Conservation (phyloP, 2,113 vertebrate genomes). For the Manacus vitellinus region DNA sequence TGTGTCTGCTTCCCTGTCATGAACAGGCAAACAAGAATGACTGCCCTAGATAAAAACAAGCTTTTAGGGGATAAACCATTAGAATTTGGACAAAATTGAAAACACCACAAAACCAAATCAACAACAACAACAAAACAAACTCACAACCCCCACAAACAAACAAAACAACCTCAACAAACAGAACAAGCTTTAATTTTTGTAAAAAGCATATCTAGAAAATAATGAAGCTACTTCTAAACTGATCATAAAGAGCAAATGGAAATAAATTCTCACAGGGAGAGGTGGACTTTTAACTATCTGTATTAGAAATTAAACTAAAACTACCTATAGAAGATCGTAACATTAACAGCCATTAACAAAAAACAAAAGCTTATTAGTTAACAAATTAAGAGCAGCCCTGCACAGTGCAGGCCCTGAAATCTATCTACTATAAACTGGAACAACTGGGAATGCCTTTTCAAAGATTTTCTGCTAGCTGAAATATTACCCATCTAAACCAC, state of each 20-base stretch:
- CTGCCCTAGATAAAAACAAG: neutral
- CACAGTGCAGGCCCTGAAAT: neutral
- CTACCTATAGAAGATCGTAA: neutral
- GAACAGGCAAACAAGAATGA: neutral
- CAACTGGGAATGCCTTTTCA: neutral
- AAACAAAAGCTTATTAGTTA: neutral
- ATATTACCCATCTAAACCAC: neutral
- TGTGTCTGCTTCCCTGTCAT: neutral
- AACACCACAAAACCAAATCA: neutral
- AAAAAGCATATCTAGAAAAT: neutral
- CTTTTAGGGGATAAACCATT: neutral
- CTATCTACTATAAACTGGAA: neutral
- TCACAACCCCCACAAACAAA: neutral
- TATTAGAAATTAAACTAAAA: neutral
- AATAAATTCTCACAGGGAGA: neutral
- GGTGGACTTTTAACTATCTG: rapidly evolving
- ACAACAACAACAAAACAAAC: neutral
- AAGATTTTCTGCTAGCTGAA: neutral
- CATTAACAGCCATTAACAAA: neutral
- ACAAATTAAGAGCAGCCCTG: neutral
- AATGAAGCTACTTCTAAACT: neutral
- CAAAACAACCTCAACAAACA: neutral
- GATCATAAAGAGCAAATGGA: neutral
- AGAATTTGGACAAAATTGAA: neutral
- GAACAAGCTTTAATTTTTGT: neutral